Evolutionary conservation across 2,888 invertebrate species (phyloP), one percentile per base, ranked within the genome.

Genomic region (Nephrocerus scutellatus): DNA sequence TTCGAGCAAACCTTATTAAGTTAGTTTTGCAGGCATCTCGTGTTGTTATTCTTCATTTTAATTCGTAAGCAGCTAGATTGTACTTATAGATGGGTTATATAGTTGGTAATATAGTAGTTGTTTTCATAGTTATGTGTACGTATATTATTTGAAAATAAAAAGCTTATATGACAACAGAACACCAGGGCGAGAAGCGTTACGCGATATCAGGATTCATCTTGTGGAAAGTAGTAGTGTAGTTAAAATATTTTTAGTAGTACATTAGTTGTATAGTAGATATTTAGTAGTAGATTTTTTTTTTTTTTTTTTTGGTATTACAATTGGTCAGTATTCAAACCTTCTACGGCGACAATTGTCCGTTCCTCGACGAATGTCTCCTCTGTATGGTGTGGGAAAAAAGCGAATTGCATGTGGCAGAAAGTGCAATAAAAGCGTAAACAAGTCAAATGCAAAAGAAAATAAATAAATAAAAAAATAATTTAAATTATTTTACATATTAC

Each of bases 301-400:
- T 33, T 23, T 24, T 37, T 31, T 38, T 26, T 37, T 46, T 45
- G 42, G 37, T 52, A 42, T 59, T 59, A 62, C 57, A 55, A 58
- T 53, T 58, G 53, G 48, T 63, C 61, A 53, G 56, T 54, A 50
- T 54, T 55, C 66, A 63, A 64, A 66, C 66, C 66, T 66, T 67
- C 66, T 48, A 61, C 55, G 51, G 65, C 63, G 48, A 63, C 57
- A 50, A 66, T 57, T 37, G 65, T 66, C 49, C 63, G 60, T 53
- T 66, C 67, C 58, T 66, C 66, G 47, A 65, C 54, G 52, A 62
- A 59, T 47, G 66, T 66, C 60, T 67, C 64, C 59, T 62, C 66
- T 66, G 49, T 36, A 43, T 48, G 40, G 30, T 36, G 46, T 50
- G 49, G n/a, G n/a, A n/a, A n/a, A n/a, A n/a, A n/a, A n/a, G n/a